Evolutionary conservation across 2,888 invertebrate species (phyloP).

Genomic region (Drosophila flavopinicola): DNA sequence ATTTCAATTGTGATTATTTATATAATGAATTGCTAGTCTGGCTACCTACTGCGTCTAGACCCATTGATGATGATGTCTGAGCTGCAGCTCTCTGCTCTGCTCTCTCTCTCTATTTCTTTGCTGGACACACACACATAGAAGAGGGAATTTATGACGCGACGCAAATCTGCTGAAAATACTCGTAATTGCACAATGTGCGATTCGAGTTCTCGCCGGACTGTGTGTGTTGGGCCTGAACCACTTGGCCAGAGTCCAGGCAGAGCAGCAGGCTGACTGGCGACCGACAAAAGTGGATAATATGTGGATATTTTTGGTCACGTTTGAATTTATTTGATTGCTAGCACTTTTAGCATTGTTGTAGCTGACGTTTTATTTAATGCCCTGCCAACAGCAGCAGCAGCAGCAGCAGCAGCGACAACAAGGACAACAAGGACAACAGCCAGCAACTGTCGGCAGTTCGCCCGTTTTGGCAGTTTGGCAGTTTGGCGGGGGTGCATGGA

Average conservation of each 20-base stretch:
- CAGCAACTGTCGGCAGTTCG: conserved; percentile 41
- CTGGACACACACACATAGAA: conserved; percentile 18
- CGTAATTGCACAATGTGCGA: conserved; percentile 56
- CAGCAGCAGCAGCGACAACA: conserved; percentile 21
- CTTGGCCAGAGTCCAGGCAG: no score
- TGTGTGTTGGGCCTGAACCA: conserved; percentile 28
- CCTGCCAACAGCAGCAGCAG: conserved; percentile 58
- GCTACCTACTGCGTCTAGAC: conserved; percentile 61
- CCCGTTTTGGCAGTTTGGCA: conserved; percentile 20
- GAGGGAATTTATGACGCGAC: conserved; percentile 68
- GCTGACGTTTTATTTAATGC: conserved; percentile 79
- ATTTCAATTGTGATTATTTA: conserved; percentile 62
- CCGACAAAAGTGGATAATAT: conserved; percentile 76
- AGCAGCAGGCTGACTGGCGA: conserved; percentile 10
- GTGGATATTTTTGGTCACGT: conserved; percentile 82
- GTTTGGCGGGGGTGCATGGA: conserved; percentile 53
- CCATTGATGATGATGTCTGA: conserved; percentile 64
- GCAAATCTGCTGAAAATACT: conserved; percentile 78
- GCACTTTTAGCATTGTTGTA: conserved; percentile 80
- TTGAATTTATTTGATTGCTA: conserved; percentile 81
- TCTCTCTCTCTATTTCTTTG: background rate
- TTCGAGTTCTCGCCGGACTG: background rate
- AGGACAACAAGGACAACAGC: conserved; percentile 47
- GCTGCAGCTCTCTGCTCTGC: background rate
- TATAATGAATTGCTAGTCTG: conserved; percentile 50